Conservation (phyloP, 2,797 vertebrate genomes). For the Amphiprion clarkii region DNA sequence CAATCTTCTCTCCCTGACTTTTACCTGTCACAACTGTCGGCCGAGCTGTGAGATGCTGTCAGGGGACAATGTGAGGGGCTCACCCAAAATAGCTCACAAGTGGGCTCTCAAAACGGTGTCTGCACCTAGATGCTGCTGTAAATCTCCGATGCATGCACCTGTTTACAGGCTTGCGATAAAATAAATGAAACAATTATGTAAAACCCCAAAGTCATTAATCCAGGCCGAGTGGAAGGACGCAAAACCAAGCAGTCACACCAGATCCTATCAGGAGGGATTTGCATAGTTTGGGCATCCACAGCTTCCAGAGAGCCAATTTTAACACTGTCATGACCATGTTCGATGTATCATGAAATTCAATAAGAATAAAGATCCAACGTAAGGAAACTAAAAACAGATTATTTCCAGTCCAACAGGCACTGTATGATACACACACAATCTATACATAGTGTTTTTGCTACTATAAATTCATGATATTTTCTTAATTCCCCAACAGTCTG, state of each 20-base stretch:
- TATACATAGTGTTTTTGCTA: background rate
- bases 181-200: conserved; percentile 35
- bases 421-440: background rate
- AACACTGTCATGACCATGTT: background rate
- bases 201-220: conserved; percentile 13
- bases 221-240: background rate
- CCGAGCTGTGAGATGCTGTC: conserved; percentile 45
- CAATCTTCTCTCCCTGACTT: conserved; percentile 48
- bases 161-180: conserved; percentile 9
- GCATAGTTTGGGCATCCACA: background rate
- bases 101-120: conserved; percentile 17
- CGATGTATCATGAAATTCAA: background rate
- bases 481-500: background rate
- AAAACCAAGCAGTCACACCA: conserved; percentile 9
- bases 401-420: too few species aligned
- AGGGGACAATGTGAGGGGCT: conserved; percentile 35
- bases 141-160: conserved; percentile 4
- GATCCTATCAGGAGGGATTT: conserved; percentile 1
- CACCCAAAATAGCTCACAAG: conserved; percentile 27
- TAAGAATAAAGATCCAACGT: background rate
- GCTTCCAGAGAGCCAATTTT: background rate
- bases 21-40: conserved; percentile 49
- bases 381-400: too few species aligned
- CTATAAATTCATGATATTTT: background rate
- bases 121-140: conserved; percentile 2